Evolutionary conservation across 2,113 vertebrate species (phyloP), one percentile per base, ranked within the genome.

Genomic region (Gavialis gangeticus): DNA sequence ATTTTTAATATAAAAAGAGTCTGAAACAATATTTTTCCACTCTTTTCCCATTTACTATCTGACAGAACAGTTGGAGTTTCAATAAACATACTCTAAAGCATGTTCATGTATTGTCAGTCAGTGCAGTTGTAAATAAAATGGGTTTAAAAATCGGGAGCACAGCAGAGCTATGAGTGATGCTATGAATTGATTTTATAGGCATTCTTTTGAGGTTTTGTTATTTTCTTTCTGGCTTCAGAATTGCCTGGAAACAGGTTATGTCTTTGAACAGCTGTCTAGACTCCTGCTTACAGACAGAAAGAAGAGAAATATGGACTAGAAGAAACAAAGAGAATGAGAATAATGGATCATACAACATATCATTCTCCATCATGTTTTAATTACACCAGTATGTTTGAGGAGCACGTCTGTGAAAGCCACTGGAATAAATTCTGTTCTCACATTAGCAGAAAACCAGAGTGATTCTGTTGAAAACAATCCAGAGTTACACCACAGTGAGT

Each of bases 201-300:
- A 54, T 7, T 69, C 60, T 58, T 94, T 82, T 88, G 80, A 95
- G 67, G 56, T 84, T 87, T 76, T 94, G 17, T 80, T 83, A 58
- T 89, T 89, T 92, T 6, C n/a, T 92, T 95, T 59, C 81, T 30
- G 76, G 25, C 24, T n/a, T 82, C 81, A 82, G 66, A 90, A 58
- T 91, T 86, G 66, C 88, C 89, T 88, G 83, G 87, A 88, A 95
- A 86, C 10, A 54, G 91, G 79, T 92, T 28, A 30, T 82, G 62
- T 59, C 81, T 92, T 91, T 0, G 0, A 94, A 84, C 5, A 64
- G 55, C 24, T 91, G 79, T 95, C 64, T 34, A 62, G 80, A 46
- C 27, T 21, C 82, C 63, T 54, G 27, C 19, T 75, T 10, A 17
- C 14, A 86, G 46, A 55, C 83, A 77, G n/a, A 84, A 87, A 86